Percentiles rank a stretch among this genome's conserved stretches.
Evolutionary conservation across 2,797 vertebrate species (phyloP).

Genomic region (Betta splendens): DNA sequence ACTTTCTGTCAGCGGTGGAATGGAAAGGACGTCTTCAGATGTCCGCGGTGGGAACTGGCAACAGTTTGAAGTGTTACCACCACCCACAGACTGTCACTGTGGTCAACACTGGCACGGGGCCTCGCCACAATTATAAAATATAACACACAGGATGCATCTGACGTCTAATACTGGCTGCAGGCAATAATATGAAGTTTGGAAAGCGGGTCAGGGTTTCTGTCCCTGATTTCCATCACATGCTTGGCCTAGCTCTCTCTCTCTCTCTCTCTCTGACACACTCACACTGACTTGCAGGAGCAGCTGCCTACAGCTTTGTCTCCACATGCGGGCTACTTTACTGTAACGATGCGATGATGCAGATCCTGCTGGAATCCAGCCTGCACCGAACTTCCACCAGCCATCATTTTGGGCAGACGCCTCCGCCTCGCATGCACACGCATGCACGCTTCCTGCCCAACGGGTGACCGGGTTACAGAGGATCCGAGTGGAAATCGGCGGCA

Average conservation of each 20-base stretch:
- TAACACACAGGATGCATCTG: constrained; percentile 16
- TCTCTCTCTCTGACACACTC: constrained; percentile 10
- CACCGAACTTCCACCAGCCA: constrained; percentile 20
- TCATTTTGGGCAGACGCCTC: too few relatives aligned
- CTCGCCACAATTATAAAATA: constrained; percentile 17
- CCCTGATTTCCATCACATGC: constrained; percentile 32
- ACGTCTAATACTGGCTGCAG: constrained; percentile 12
- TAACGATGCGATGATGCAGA: constrained; percentile 51
- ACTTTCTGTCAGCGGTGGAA: background rate
- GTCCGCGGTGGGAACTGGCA: constrained; percentile 20
- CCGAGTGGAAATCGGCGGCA: constrained; percentile 43
- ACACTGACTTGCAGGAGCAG: constrained; percentile 4
- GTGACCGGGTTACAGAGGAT: constrained; percentile 65
- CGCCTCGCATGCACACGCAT: too few relatives aligned
- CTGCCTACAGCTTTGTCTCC: constrained; percentile 16
- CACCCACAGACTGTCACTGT: constrained; percentile 41
- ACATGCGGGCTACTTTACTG: constrained; percentile 37
- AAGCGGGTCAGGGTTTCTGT: constrained; percentile 42
- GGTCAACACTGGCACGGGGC: constrained; percentile 20
- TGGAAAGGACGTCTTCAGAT: background rate
- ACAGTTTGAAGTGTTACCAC: constrained; percentile 34
- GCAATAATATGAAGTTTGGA: constrained; percentile 39
- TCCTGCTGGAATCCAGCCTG: constrained; percentile 17
- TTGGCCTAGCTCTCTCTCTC: background rate
- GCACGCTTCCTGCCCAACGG: constrained; percentile 39